Evolutionary conservation across 37 sponge, comb jelly and placozoan species (phyloP).

Genomic region (Beroe forskalii): DNA sequence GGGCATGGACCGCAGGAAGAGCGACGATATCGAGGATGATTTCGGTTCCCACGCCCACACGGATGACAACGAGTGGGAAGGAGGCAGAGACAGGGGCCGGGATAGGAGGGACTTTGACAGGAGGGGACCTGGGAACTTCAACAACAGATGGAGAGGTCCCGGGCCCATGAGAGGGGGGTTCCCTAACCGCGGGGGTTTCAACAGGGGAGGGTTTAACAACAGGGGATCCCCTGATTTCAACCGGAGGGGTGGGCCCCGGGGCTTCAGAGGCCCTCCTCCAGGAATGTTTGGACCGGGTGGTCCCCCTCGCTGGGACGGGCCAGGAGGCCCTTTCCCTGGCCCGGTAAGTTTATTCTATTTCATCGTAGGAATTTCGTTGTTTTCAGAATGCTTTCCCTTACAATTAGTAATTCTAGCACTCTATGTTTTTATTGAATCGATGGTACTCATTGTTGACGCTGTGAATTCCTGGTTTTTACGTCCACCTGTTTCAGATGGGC

Average conservation of each 20-base stretch:
- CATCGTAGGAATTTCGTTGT: too few species aligned
- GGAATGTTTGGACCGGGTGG: slow-evolving; percentile 23
- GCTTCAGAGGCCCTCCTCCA: slow-evolving; percentile 53
- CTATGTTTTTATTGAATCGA: too few species aligned
- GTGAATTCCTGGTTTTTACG: too few species aligned
- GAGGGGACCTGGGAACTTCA: slow-evolving; percentile 17
- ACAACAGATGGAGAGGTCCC: slow-evolving; percentile 37
- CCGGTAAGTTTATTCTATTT: background rate
- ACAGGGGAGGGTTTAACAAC: background rate
- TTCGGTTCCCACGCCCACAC: slow-evolving; percentile 35
- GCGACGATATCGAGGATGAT: slow-evolving; percentile 6
- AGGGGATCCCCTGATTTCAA: slow-evolving; percentile 52
- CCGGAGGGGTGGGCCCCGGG: background rate
- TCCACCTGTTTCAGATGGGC: slow-evolving; percentile 61
- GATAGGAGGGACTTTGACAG: slow-evolving; percentile 25
- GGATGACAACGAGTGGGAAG: slow-evolving; percentile 23
- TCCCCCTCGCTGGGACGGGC: slow-evolving; percentile 26
- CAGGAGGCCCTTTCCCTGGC: slow-evolving; percentile 9
- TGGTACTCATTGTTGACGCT: too few species aligned
- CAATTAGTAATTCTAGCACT: too few species aligned
- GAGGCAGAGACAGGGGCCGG: background rate
- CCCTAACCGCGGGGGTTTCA: background rate
- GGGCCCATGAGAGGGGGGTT: background rate
- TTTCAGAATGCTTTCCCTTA: too few species aligned
- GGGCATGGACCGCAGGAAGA: background rate